These are phyloP conservation scores for Protobothrops flavoviridis DNA, from an alignment of 2,113 vertebrate species.

Conservation along the genomic window DNA sequence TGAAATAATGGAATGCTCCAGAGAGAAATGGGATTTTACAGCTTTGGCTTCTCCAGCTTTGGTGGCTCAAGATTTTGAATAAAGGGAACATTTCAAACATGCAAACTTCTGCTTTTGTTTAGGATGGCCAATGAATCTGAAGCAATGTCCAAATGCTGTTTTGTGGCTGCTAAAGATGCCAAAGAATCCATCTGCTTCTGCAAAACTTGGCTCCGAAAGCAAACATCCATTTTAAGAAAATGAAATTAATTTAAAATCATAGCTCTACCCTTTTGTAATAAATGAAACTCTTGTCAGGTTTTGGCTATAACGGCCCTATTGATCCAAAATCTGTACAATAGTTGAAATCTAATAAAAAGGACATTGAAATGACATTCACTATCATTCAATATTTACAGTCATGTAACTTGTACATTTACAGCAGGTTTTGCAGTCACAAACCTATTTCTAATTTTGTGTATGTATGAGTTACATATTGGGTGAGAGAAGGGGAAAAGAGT, in stretches of 20 bases:
- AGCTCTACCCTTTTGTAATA: slow-evolving; percentile 11
- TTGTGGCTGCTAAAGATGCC: slow-evolving; percentile 45
- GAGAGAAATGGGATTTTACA: slow-evolving; percentile 27
- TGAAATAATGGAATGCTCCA: slow-evolving; percentile 25
- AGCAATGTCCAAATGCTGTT: slow-evolving; percentile 18
- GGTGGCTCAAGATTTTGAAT: slow-evolving; percentile 18
- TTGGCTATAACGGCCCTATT: background rate
- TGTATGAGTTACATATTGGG: background rate
- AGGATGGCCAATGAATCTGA: slow-evolving; percentile 42
- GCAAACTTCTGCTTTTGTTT: slow-evolving; percentile 45
- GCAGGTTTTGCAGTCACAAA: slow-evolving; percentile 13
- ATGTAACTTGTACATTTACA: slow-evolving; percentile 3
- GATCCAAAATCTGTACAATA: slow-evolving; percentile 29
- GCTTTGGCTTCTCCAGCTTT: background rate
- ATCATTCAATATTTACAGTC: slow-evolving; percentile 3
- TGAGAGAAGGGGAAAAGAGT: background rate
- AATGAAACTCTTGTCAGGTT: slow-evolving; percentile 24
- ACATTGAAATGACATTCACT: slow-evolving; percentile 36
- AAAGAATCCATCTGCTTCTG: slow-evolving; percentile 51
- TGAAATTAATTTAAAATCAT: slow-evolving; percentile 30
- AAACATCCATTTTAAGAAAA: slow-evolving; percentile 42
- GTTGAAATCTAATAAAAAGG: slow-evolving; percentile 7
- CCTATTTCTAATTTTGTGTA: background rate
- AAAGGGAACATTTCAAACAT: slow-evolving; percentile 39
- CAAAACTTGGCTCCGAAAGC: slow-evolving; percentile 31